phyloP scores from a whole-genome alignment of 2,797 vertebrate species.

The Chelon labrosus region DNA sequence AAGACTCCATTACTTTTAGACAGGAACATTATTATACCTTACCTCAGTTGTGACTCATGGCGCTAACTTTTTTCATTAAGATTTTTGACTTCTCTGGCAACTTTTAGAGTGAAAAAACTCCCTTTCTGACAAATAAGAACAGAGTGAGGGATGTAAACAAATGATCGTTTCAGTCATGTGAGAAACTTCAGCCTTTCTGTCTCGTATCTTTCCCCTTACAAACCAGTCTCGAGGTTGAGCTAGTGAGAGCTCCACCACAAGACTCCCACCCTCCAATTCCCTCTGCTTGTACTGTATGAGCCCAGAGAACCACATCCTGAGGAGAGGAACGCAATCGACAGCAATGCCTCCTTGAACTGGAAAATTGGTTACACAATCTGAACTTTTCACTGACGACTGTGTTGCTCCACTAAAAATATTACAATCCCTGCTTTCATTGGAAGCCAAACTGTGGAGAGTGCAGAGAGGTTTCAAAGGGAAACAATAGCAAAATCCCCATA shows the following conservation, averaged over 20 bases:
- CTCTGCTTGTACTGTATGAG: slow-evolving; percentile 80
- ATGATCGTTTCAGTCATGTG: slow-evolving; percentile 84
- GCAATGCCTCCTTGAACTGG: slow-evolving; percentile 85
- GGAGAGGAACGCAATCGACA: slow-evolving; percentile 80
- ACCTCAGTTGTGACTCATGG: slow-evolving; percentile 67
- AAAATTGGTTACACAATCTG: slow-evolving; percentile 89
- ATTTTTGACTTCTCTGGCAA: slow-evolving; percentile 65
- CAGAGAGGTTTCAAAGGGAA: slow-evolving; percentile 76
- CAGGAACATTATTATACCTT: slow-evolving; percentile 57
- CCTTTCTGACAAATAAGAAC: slow-evolving; percentile 60
- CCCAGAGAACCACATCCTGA: slow-evolving; percentile 88
- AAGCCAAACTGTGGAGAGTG: slow-evolving; percentile 78
- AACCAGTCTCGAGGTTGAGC: slow-evolving; percentile 77
- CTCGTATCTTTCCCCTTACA: slow-evolving; percentile 82
- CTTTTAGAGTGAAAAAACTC: slow-evolving; percentile 37
- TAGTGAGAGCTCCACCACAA: slow-evolving; percentile 80
- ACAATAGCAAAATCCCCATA: slow-evolving; percentile 79
- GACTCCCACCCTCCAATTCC: slow-evolving; percentile 81
- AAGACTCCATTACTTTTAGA: slow-evolving; percentile 69
- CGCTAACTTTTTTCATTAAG: slow-evolving; percentile 48
- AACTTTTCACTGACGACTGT: slow-evolving; percentile 87
- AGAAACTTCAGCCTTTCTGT: slow-evolving; percentile 79
- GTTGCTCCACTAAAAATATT: slow-evolving; percentile 85
- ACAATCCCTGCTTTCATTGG: slow-evolving; percentile 86
- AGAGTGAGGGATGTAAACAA: slow-evolving; percentile 76